phyloP scores from a whole-genome alignment of 2,888 invertebrate genomes.

The Hydroisotoma schaefferi region DNA sequence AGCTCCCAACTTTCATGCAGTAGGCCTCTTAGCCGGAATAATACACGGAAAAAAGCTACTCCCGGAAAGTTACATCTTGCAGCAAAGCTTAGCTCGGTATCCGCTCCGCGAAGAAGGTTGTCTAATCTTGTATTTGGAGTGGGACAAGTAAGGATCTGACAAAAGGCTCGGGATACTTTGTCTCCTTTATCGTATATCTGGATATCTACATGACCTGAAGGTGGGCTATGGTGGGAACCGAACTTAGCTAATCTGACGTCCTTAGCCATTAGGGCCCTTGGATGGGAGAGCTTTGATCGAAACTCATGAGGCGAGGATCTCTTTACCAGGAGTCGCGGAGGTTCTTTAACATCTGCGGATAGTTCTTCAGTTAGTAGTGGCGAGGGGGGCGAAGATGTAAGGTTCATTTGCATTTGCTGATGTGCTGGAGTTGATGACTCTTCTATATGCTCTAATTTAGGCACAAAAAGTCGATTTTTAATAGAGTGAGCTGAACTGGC shows the following conservation, averaged over 20 bases:
- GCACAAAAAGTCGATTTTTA: slow-evolving; percentile 44
- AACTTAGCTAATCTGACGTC: slow-evolving; percentile 10
- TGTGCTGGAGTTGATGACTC: background rate
- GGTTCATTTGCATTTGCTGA: too few species aligned
- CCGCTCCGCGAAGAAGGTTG: slow-evolving; percentile 29
- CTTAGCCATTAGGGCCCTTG: slow-evolving; percentile 43
- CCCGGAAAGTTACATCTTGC: slow-evolving; percentile 46
- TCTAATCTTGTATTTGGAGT: slow-evolving; percentile 31
- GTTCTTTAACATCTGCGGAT: background rate
- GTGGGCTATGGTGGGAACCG: background rate
- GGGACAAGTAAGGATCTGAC: slow-evolving; percentile 41
- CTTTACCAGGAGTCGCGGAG: background rate
- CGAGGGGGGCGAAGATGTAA: background rate
- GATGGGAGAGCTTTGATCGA: slow-evolving; percentile 46
- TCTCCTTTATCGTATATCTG: slow-evolving; percentile 41
- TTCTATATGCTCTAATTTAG: background rate
- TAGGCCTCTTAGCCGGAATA: slow-evolving; percentile 41
- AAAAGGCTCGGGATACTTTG: slow-evolving; percentile 35
- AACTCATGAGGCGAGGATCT: background rate
- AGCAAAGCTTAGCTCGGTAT: slow-evolving; percentile 43
- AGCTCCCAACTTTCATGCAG: slow-evolving; percentile 45
- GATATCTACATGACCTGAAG: background rate
- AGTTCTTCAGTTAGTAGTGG: background rate
- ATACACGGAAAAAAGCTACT: slow-evolving; percentile 45
- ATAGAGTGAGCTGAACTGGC: slow-evolving; percentile 31